Percentiles rank a stretch among this genome's conserved stretches.
Conservation (phyloP, 2,113 vertebrate genomes). For the Chaenogobius annularis region DNA sequence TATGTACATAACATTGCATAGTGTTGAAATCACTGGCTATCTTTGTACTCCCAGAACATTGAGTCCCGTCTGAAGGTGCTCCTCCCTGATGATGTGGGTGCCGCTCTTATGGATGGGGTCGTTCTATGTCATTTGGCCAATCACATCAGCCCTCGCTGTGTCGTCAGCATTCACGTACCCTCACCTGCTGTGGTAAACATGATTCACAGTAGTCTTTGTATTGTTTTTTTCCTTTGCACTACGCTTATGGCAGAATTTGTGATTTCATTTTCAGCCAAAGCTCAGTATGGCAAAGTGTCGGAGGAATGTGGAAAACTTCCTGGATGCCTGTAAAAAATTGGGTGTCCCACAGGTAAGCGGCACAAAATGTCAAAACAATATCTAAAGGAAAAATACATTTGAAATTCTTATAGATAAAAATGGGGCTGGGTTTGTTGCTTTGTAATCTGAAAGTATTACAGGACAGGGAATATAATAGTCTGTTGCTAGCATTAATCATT, state of each 20-base stretch:
- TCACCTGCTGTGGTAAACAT: conserved; percentile 95
- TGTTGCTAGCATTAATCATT: not conserved
- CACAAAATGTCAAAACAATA: not conserved
- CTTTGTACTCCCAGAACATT: conserved; percentile 82
- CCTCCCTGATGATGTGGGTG: conserved; percentile 94
- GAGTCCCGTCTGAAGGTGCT: conserved; percentile 94
- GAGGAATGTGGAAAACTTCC: conserved; percentile 97
- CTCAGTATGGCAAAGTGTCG: conserved; percentile 99
- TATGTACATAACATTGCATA: too few species aligned
- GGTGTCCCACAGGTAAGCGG: conserved; percentile 90
- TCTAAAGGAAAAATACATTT: not conserved
- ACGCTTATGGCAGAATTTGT: conserved; percentile 4
- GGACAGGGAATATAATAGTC: not conserved
- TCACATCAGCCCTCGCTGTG: conserved; percentile 95
- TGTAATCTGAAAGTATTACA: not conserved
- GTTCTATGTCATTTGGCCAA: conserved; percentile 98
- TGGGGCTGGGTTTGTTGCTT: not conserved
- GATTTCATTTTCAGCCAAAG: conserved; percentile 85
- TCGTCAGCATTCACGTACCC: conserved; percentile 96
- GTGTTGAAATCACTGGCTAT: not conserved
- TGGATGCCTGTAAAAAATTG: conserved; percentile 97
- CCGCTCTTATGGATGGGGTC: conserved; percentile 96
- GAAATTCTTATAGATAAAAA: not conserved
- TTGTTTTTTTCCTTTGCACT: not conserved
- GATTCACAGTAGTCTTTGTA: not conserved